Conservation (phyloP, 1,140 invertebrate species). For the Chironomus tepperi region DNA sequence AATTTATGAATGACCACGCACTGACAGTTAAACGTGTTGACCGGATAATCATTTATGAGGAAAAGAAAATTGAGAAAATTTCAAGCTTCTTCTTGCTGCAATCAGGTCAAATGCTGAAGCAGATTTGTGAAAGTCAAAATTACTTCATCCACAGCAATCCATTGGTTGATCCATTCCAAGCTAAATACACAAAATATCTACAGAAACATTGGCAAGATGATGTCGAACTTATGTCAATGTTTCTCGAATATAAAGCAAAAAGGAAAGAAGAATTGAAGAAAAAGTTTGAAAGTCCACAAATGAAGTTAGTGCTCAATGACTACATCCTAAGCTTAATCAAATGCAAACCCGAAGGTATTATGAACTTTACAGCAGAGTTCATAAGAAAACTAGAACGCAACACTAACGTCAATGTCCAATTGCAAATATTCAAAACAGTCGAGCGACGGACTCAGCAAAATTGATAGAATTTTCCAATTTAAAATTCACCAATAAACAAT, state of each 20-base stretch:
- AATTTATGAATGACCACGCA: neutral
- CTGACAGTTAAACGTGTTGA: neutral
- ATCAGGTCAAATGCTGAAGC: neutral
- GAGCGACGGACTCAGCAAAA: neutral
- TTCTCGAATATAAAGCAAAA: neutral
- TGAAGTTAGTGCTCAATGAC: neutral
- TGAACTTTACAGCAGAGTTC: constrained; percentile 4
- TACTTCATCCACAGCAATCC: neutral
- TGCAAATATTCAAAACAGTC: neutral
- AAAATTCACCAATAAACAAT: no score
- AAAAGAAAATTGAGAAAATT: neutral
- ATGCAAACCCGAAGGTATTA: neutral
- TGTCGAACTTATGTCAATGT: neutral
- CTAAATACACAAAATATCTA: neutral
- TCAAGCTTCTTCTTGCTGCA: neutral
- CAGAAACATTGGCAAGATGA: neutral
- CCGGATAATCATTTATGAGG: neutral
- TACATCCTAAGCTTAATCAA: neutral
- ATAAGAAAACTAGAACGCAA: neutral
- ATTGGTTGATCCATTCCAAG: neutral
- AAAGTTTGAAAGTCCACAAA: neutral
- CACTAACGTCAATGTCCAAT: neutral
- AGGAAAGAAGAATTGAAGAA: neutral
- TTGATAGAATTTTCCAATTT: neutral
- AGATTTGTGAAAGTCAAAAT: neutral